These are phyloP conservation scores for Sminthurides aquaticus DNA, from an alignment of 2,888 invertebrate genomes.

Conservation along the genomic window DNA sequence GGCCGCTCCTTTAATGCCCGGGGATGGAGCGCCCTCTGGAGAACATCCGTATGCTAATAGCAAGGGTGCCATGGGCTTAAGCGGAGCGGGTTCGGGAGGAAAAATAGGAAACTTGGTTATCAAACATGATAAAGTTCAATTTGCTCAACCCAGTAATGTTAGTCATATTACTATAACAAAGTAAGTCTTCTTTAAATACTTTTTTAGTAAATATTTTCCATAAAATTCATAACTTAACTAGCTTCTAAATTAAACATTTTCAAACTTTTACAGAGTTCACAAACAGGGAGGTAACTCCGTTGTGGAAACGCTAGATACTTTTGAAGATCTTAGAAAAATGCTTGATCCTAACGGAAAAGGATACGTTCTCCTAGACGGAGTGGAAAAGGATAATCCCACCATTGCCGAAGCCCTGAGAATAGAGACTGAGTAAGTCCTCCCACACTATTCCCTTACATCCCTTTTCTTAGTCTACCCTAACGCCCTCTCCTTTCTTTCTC, in stretches of 20 bases:
- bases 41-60: conserved; percentile 43
- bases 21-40: conserved; percentile 33
- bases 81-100: conserved; percentile 21
- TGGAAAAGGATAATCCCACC: conserved; percentile 60
- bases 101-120: conserved; percentile 25
- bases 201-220: conserved; percentile 1
- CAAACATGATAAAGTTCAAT: conserved; percentile 42
- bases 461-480: not conserved
- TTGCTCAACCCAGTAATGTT: conserved; percentile 40
- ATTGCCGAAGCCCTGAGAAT: conserved; percentile 61
- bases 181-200: conserved; percentile 21
- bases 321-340: conserved; percentile 34
- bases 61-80: conserved; percentile 27
- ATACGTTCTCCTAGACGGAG: conserved; percentile 52
- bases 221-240: too few relatives aligned
- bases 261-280: conserved; percentile 9
- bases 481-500: too few relatives aligned
- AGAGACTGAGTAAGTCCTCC: conserved; percentile 55
- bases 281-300: conserved; percentile 29
- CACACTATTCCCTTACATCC: not conserved
- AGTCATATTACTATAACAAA: conserved; percentile 39
- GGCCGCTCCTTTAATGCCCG: conserved; percentile 4
- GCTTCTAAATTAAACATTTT: not conserved
- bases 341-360: conserved; percentile 47
- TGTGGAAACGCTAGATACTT: conserved; percentile 35